Base-by-base conservation (phyloP, 2,797 vertebrate species). In the Gallinago solitaria region DNA sequence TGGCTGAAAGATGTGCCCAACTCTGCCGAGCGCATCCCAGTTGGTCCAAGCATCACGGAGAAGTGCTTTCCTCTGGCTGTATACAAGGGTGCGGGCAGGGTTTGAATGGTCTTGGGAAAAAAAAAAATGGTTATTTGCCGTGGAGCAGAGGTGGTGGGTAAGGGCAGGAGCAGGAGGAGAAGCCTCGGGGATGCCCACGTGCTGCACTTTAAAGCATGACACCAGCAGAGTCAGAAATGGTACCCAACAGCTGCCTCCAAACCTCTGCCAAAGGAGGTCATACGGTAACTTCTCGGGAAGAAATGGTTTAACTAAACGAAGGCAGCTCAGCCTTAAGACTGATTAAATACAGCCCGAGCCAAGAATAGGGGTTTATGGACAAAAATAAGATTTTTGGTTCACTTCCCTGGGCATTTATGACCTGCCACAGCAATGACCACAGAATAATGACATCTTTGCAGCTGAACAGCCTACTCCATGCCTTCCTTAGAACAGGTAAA, bases 131-230 rank as follows among this genome's bases (percentile, higher is more conserved):
- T 30, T 45, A 35, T 9, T 1, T 13, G 35, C n/a, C 11, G 43
- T 48, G 11, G 68, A 41, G 11, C 32, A 30, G 61, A 2, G 12
- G 25, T 35, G 82, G 59, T 23, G 78, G 67, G 1, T 7, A 10
- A 45, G 1, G 12, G 3, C 43, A 8, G 32, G 10, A 4, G 33
- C 9, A n/a, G 47, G 2, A 35, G 19, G 39, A 7, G 1, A 2
- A 35, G 15, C 28, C 56, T 5, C 1, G 6, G 2, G 10, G 47
- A 25, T 8, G 53, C 28, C n/a, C 63, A 1, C 1, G 6, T 15
- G 61, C 76, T 12, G 19, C 33, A 0, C 1, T 21, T 4, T 6
- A 3, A 5, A 7, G 48, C 1, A 0, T 0, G 25, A 14, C 1
- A 5, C 3, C 0, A 30, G 57, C 39, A 23, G 63, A 23, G 64